phyloP scores from a whole-genome alignment of 2,797 vertebrate genomes.

The Champsocephalus gunnari region DNA sequence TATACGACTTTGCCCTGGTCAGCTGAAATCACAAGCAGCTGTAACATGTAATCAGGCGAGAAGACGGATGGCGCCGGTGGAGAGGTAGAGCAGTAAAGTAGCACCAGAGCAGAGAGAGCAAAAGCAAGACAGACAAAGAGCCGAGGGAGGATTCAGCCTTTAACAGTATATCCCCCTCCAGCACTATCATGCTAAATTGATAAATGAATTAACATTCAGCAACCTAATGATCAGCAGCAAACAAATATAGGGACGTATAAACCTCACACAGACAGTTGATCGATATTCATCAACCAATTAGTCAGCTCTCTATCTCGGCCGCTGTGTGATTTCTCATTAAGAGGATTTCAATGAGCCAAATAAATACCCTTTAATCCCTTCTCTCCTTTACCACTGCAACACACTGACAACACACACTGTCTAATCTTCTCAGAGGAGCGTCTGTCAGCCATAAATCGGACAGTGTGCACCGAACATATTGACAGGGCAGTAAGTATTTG shows the following conservation, averaged over 20 bases:
- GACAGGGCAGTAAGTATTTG: neutral
- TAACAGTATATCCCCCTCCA: constrained; percentile 19
- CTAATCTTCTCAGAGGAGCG: constrained; percentile 41
- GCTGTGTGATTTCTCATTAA: constrained; percentile 54
- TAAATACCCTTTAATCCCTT: constrained; percentile 60
- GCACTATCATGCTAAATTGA: constrained; percentile 22
- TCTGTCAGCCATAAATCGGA: constrained; percentile 31
- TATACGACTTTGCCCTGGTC: constrained; percentile 57
- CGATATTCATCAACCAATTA: constrained; percentile 71
- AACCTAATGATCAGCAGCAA: constrained; percentile 54
- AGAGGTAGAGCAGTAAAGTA: constrained; percentile 27
- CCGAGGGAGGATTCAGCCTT: constrained; percentile 27
- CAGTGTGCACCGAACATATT: constrained; percentile 10
- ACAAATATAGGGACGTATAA: constrained; percentile 45
- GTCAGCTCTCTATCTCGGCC: constrained; percentile 42
- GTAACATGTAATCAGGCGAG: constrained; percentile 58
- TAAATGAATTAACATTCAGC: constrained; percentile 51
- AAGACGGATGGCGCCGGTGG: constrained; percentile 63
- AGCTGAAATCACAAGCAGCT: constrained; percentile 65
- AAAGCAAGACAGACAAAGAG: constrained; percentile 28
- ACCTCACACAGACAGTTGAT: constrained; percentile 46
- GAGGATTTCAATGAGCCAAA: constrained; percentile 45
- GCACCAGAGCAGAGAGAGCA: constrained; percentile 8
- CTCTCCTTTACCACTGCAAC: constrained; percentile 19
- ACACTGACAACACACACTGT: constrained; percentile 6